Percentiles rank a stretch among this genome's conserved stretches.
phyloP scores from a whole-genome alignment of 2,113 vertebrate species.

The Clarias magur region DNA sequence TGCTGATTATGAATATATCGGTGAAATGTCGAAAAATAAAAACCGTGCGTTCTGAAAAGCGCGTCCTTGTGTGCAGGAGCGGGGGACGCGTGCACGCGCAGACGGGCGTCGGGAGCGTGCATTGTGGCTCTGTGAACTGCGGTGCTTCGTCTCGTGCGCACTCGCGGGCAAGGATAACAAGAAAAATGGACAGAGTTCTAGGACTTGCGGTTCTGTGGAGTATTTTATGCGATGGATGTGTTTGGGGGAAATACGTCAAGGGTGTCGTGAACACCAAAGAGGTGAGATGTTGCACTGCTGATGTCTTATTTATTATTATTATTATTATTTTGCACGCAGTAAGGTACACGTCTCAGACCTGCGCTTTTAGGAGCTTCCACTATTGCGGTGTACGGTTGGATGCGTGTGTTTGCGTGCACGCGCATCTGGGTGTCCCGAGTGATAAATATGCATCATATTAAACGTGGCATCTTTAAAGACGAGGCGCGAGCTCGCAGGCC shows the following conservation, averaged over 20 bases:
- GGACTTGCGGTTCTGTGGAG: constrained; percentile 68
- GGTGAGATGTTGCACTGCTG: constrained; percentile 56
- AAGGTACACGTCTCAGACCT: background rate
- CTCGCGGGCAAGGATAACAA: constrained; percentile 53
- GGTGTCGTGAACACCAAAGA: constrained; percentile 78
- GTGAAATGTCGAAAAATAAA: too few species aligned
- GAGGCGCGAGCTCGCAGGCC: background rate
- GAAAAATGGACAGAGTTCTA: constrained; percentile 71
- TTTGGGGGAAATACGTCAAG: constrained; percentile 76
- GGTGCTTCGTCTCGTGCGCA: constrained; percentile 51
- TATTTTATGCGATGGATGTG: constrained; percentile 66
- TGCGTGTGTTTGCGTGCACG: background rate
- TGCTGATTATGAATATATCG: too few species aligned
- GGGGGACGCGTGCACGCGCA: constrained; percentile 47
- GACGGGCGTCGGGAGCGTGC: constrained; percentile 58
- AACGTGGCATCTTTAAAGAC: background rate
- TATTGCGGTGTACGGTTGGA: background rate
- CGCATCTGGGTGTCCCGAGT: background rate
- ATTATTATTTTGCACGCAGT: background rate
- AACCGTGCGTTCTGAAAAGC: constrained; percentile 31
- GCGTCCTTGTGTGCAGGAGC: constrained; percentile 48
- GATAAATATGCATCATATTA: background rate
- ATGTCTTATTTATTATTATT: background rate
- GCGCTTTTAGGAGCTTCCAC: constrained; percentile 1
- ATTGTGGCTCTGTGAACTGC: constrained; percentile 35